Percentiles rank a stretch among this genome's conserved stretches.
Evolutionary conservation across 2,888 invertebrate species (phyloP).

Genomic region (Acleris laterana): DNA sequence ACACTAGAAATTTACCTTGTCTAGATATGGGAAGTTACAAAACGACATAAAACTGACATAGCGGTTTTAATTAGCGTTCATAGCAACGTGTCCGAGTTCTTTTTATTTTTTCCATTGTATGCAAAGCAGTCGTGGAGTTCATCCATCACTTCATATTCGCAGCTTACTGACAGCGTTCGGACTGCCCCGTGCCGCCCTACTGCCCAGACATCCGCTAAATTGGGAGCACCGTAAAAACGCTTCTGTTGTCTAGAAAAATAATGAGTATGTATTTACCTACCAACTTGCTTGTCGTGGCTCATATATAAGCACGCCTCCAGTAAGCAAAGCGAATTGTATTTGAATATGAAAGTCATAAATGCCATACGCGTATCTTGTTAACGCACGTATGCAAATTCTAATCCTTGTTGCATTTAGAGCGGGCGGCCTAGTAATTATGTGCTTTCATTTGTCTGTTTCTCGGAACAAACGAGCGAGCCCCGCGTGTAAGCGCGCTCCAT

Average conservation of each 20-base stretch:
- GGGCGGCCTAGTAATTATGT: slow-evolving; percentile 83
- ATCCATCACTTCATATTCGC: slow-evolving; percentile 82
- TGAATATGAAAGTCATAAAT: slow-evolving; percentile 80
- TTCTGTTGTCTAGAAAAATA: slow-evolving; percentile 41
- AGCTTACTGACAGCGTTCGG: slow-evolving; percentile 60
- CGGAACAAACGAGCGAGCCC: slow-evolving; percentile 76
- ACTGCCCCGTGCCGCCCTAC: slow-evolving; percentile 60
- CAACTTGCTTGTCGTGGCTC: slow-evolving; percentile 6
- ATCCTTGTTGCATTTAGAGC: slow-evolving; percentile 83
- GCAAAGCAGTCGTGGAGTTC: slow-evolving; percentile 72
- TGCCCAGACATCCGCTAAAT: slow-evolving; percentile 61
- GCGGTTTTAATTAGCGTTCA: slow-evolving; percentile 79
- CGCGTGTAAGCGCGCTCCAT: slow-evolving; percentile 77
- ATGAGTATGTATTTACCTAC: slow-evolving; percentile 4
- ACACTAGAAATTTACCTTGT: slow-evolving; percentile 62
- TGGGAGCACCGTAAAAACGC: slow-evolving; percentile 57
- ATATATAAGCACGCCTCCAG: slow-evolving; percentile 5
- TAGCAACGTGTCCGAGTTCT: slow-evolving; percentile 69
- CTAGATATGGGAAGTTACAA: slow-evolving; percentile 64
- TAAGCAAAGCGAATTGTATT: slow-evolving; percentile 49
- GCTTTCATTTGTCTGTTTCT: slow-evolving; percentile 83
- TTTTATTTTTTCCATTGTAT: slow-evolving; percentile 79
- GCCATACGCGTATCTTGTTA: slow-evolving; percentile 80
- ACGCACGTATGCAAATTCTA: slow-evolving; percentile 80
- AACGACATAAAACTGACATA: slow-evolving; percentile 67